Base-by-base conservation (phyloP, 2,113 vertebrate species). In the Nibea albiflora region DNA sequence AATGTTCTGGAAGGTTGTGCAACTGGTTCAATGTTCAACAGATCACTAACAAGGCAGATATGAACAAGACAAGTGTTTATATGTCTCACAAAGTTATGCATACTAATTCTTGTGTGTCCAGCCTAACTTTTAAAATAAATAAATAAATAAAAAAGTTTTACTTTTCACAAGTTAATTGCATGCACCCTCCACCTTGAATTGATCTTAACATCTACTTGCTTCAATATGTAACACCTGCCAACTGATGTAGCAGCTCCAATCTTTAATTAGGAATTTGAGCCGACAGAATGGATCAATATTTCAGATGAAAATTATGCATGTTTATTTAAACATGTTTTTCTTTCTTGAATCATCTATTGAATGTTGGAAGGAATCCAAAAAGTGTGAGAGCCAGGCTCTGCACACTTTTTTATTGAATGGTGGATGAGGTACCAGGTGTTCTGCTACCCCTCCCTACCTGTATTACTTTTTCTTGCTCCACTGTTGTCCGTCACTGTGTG, bases 281-380 rank as follows among this genome's bases (percentile, higher is more conserved):
- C 3, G 28, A 68, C 52, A 76, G 63, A 69, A n/a, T 2, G 35
- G 63, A 89, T 90, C 89, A 61, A 90, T 92, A 84, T 73, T 81
- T 85, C 46, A 70, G 54, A 83, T 83, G 53, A 66, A 69, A 78
- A 61, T 75, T 54, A 79, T 83, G 46, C 69, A 57, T 73, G 52
- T 42, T 77, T 75, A 53, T 88, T n/a, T 66, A 35, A 82, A 16
- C n/a, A 60, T 39, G 39, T 65, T 52, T 61, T 65, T 20, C 11
- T 57, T 42, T 15, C 64, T 44, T 73, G 10, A 42, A 47, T 20
- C 49, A 17, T 53, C n/a, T 60, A 60, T 80, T 61, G 68, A 54
- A 42, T 49, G 44, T 19, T 72, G 75, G 78, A 77, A 4, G 7
- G 17, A 9, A 46, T 46, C 67, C 68, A 88, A 50, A 47, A 14